These are phyloP conservation scores for Eospalax fontanierii DNA, from an alignment of 2,797 vertebrate genomes.

Conservation along the genomic window DNA sequence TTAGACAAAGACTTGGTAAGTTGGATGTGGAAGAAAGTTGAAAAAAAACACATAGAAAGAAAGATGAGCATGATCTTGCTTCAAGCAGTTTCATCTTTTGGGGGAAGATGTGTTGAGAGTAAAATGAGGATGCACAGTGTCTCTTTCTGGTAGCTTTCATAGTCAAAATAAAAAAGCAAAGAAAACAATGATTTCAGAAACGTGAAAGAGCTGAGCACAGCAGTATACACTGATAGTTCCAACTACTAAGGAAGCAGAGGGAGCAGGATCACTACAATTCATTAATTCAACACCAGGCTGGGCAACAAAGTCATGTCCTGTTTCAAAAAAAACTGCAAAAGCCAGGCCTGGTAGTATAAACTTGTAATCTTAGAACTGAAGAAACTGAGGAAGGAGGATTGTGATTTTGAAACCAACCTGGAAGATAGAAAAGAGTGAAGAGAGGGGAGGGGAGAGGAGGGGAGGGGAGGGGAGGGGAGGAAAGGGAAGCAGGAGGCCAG, in stretches of 20 bases:
- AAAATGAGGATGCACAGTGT: background rate
- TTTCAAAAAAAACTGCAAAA: background rate
- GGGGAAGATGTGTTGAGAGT: background rate
- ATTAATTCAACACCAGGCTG: background rate
- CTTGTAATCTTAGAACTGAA: background rate
- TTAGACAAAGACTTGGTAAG: constrained; percentile 94
- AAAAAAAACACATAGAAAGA: constrained; percentile 2
- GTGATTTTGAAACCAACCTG: no score
- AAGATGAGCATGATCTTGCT: background rate
- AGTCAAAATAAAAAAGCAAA: constrained; percentile 6
- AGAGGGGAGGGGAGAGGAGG: no score
- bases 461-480: no score
- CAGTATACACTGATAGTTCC: background rate
- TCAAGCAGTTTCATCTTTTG: constrained; percentile 11
- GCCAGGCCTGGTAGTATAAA: background rate
- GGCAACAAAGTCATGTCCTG: no score
- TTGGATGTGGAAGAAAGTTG: constrained; percentile 56
- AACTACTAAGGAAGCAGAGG: background rate
- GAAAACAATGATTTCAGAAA: constrained; percentile 40
- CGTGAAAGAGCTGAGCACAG: background rate
- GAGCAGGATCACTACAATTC: background rate
- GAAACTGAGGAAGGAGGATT: background rate
- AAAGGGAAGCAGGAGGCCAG: no score
- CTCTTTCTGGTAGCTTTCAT: constrained; percentile 10
- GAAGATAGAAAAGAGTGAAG: no score